Conservation (phyloP, 2,888 invertebrate species). For the Stenichneumon culpator region DNA sequence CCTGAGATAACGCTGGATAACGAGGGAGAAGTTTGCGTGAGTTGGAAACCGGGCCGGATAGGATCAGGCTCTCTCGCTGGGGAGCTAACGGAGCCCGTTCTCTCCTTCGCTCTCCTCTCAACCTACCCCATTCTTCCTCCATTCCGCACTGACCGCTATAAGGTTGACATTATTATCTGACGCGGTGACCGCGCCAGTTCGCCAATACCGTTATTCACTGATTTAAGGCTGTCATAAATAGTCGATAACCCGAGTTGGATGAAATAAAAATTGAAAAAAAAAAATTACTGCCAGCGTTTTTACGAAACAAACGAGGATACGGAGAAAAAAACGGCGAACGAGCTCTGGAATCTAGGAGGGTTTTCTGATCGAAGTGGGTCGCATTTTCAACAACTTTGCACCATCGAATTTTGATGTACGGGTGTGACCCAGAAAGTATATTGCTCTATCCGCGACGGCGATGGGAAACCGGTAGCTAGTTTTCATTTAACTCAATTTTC, state of each 20-base stretch:
- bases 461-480: conserved; percentile 2
- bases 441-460: conserved; percentile 21
- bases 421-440: conserved; percentile 49
- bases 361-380: conserved; percentile 59
- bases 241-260: conserved; percentile 56
- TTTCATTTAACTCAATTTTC: conserved; percentile 44
- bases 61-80: conserved; percentile 59
- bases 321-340: conserved; percentile 20
- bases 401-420: conserved; percentile 60
- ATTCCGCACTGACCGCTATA: conserved; percentile 60
- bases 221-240: conserved; percentile 68
- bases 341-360: conserved; percentile 20
- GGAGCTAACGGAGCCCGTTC: conserved; percentile 23
- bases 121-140: neutral
- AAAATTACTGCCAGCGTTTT: neutral
- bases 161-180: conserved; percentile 72
- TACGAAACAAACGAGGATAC: neutral
- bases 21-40: conserved; percentile 75
- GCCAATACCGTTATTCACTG: conserved; percentile 66
- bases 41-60: conserved; percentile 62
- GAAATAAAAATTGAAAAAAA: conserved; percentile 17
- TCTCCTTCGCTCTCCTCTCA: conserved; percentile 12
- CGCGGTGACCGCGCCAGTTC: conserved; percentile 67
- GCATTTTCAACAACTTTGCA: conserved; percentile 61
- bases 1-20: conserved; percentile 70